Evolutionary conservation across 1,140 invertebrate species (phyloP).

Genomic region (Dryas iulia): DNA sequence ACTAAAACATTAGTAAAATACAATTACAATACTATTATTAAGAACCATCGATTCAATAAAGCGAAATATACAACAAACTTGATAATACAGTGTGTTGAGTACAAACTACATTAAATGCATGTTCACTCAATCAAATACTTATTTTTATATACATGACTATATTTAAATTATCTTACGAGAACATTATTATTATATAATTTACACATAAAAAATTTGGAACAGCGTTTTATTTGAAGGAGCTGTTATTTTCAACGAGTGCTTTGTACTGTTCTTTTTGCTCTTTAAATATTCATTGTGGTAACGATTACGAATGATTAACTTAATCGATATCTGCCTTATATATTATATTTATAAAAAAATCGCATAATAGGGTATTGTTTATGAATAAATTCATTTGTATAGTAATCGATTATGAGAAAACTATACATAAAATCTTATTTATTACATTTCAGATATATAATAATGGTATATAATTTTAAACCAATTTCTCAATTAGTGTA

Average conservation of each 20-base stretch:
- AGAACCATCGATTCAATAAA: no score
- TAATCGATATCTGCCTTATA: no score
- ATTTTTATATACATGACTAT: constrained; percentile 50
- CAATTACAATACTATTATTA: no score
- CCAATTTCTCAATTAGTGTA: no score
- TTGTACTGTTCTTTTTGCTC: constrained; percentile 18
- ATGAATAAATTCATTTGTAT: no score
- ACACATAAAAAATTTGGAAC: constrained; percentile 17
- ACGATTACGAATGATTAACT: not conserved
- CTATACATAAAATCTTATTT: no score
- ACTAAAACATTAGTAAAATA: no score
- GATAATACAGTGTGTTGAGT: constrained; percentile 43
- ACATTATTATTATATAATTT: constrained; percentile 5
- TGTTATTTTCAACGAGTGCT: not conserved
- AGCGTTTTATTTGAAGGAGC: constrained; percentile 2
- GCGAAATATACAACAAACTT: constrained; percentile 32
- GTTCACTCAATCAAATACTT: constrained; percentile 51
- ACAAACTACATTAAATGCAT: constrained; percentile 71
- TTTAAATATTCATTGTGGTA: not conserved
- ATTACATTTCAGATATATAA: no score
- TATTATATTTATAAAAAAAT: no score
- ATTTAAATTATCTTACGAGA: constrained; percentile 26
- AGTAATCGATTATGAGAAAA: no score
- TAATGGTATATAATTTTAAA: no score
- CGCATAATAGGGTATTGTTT: no score